A percentile compares a stretch with the other conserved stretches of the same genome.
phyloP scores from a whole-genome alignment of 2,888 invertebrate genomes.

The Philonicus albiceps region DNA sequence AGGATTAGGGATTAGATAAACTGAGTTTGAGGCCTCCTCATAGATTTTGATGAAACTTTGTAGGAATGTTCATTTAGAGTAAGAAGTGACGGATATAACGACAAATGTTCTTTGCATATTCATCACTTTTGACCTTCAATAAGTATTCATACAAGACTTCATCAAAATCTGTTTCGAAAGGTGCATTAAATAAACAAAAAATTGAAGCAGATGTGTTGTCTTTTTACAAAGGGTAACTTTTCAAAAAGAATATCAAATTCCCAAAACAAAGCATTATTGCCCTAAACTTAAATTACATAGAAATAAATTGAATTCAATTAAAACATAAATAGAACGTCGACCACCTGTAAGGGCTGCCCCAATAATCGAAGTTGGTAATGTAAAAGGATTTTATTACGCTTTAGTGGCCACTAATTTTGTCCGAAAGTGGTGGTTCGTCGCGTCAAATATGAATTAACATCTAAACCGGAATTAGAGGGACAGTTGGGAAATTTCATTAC shows the following conservation, averaged over 20 bases:
- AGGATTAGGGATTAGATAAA: no score
- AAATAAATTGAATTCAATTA: neutral
- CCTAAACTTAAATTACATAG: neutral
- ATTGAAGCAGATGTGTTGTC: no score
- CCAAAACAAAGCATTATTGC: neutral
- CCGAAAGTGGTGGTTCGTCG: neutral
- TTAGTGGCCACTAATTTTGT: neutral
- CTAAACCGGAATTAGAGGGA: slow-evolving; percentile 27
- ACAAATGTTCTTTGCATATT: no score
- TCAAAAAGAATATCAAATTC: neutral
- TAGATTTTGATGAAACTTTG: no score
- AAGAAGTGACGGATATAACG: no score
- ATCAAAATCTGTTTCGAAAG: no score
- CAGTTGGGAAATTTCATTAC: neutral
- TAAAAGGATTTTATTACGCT: slow-evolving; percentile 1
- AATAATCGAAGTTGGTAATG: neutral
- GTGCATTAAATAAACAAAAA: no score
- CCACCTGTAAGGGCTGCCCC: neutral
- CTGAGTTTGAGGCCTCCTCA: no score
- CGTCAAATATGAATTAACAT: slow-evolving; percentile 32
- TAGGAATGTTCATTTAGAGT: no score
- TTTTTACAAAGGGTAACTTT: neutral
- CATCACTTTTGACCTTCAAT: no score
- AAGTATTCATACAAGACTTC: no score
- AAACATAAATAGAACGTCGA: neutral